Conservation (phyloP, 1,140 invertebrate species). For the Ectropis grisescens region DNA sequence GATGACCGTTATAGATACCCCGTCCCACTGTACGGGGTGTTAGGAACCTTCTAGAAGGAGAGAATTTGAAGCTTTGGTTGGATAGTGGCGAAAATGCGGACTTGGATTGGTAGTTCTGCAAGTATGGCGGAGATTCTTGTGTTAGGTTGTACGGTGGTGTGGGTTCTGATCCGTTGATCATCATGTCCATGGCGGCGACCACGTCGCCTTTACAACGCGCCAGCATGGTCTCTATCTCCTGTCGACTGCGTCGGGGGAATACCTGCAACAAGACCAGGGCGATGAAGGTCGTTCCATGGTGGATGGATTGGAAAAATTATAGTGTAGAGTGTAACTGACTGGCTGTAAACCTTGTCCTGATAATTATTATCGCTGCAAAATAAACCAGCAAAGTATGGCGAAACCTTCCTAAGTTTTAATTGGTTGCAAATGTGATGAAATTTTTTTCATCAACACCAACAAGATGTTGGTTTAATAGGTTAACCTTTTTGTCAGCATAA, state of each 20-base stretch:
- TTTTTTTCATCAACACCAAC: too few relatives aligned
- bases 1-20: constrained; percentile 84
- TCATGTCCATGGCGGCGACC: constrained; percentile 90
- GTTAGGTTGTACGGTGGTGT: constrained; percentile 36
- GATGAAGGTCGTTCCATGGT: too few relatives aligned
- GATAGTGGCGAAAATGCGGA: constrained; percentile 84
- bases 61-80: constrained; percentile 70
- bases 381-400: too few relatives aligned
- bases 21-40: constrained; percentile 85
- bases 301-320: too few relatives aligned
- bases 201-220: constrained; percentile 86
- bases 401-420: too few relatives aligned
- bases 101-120: constrained; percentile 57
- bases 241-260: constrained; percentile 86
- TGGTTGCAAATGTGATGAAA: too few relatives aligned
- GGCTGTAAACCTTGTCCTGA: too few relatives aligned
- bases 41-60: constrained; percentile 76
- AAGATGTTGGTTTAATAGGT: too few relatives aligned
- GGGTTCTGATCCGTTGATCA: constrained; percentile 76
- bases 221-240: constrained; percentile 87
- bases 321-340: too few relatives aligned
- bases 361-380: too few relatives aligned
- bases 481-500: too few relatives aligned
- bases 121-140: constrained; percentile 51
- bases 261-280: constrained; percentile 76